Conservation (phyloP, 2,113 vertebrate species). For the Brachypodius melanocephalos region DNA sequence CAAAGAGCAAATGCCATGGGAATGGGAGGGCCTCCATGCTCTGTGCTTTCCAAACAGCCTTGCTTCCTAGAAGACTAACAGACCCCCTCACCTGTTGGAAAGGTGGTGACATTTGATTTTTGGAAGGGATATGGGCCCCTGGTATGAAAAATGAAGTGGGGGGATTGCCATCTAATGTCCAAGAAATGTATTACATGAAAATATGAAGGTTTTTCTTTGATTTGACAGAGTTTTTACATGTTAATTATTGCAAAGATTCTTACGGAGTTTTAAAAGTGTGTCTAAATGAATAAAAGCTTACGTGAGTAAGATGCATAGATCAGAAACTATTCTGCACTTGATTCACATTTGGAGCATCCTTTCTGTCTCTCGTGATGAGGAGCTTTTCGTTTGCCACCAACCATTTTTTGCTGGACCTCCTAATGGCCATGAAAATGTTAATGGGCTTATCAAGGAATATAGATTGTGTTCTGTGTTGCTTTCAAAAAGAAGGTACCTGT, state of each 20-base stretch:
- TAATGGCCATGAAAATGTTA: background rate
- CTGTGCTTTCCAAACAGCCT: background rate
- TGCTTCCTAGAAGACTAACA: background rate
- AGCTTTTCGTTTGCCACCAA: background rate
- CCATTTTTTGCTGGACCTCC: background rate
- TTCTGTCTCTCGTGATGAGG: background rate
- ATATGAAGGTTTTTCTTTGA: conserved; percentile 47
- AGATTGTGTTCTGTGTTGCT: background rate
- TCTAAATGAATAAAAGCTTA: conserved; percentile 32
- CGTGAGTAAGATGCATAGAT: background rate
- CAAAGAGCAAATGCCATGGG: background rate
- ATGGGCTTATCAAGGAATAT: background rate
- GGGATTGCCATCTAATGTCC: conserved; percentile 71
- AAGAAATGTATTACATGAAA: conserved; percentile 67
- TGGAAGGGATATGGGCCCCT: background rate
- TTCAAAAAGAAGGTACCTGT: background rate
- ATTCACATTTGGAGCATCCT: background rate
- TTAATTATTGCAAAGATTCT: conserved; percentile 33
- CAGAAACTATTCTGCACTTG: background rate
- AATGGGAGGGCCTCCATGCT: background rate
- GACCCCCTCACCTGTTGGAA: background rate
- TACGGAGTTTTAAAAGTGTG: background rate
- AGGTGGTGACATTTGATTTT: background rate
- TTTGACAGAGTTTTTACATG: background rate
- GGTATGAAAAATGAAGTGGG: conserved; percentile 48